A percentile compares a stretch with the other conserved stretches of the same genome.
phyloP scores from a whole-genome alignment of 2,113 vertebrate genomes.

The Nettapus auritus region DNA sequence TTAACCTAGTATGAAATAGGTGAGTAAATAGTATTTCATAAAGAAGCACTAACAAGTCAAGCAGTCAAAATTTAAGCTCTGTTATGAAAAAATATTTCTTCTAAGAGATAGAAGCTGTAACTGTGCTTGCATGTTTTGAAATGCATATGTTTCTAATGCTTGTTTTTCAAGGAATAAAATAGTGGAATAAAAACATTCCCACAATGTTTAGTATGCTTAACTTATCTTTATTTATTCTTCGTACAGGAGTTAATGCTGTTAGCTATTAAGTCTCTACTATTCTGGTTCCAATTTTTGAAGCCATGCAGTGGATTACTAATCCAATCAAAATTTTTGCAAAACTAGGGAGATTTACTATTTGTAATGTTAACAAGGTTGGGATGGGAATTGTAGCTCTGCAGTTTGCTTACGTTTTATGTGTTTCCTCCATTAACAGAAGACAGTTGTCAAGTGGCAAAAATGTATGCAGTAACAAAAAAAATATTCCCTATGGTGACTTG shows the following conservation, averaged over 20 bases:
- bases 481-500: background rate
- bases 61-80: background rate
- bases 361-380: background rate
- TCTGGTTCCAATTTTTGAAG: background rate
- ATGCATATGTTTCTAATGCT: background rate
- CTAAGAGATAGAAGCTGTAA: background rate
- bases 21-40: background rate
- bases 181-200: background rate
- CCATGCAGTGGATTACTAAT: background rate
- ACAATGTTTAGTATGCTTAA: background rate
- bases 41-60: background rate
- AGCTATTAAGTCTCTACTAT: background rate
- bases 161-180: background rate
- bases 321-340: background rate
- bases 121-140: background rate
- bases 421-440: background rate
- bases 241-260: background rate
- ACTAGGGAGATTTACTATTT: background rate
- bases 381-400: background rate
- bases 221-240: background rate
- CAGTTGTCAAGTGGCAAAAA: background rate
- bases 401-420: background rate
- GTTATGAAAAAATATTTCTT: rapidly evolving
- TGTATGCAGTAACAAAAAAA: background rate
- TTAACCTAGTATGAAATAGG: background rate